Base-by-base conservation (phyloP, 2,888 invertebrate species). In the Branchellion lobata region DNA sequence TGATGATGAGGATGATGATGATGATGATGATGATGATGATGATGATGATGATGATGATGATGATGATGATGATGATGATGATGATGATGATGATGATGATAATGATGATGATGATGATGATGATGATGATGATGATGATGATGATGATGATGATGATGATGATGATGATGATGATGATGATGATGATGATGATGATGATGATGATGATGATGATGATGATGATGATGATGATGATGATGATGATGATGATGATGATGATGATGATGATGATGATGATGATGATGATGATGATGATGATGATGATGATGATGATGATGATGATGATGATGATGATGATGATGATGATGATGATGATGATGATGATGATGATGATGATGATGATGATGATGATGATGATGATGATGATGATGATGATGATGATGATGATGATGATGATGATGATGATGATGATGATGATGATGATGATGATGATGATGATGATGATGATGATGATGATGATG, bases 201-300 rank as follows among this genome's bases (percentile, higher is more conserved):
- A 47, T 47, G 47, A 51, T 74, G 74, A 47, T 74, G 74, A 11
- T 76, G 61, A 14, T 53, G 34, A n/a, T 76, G 76, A 29, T 76
- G 53, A 18, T 76, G 75, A 40, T 53, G 75, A 0, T 27, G 51
- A 1, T 51, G 76, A 29, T 2, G 53, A 53, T 21, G 76, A 53
- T n/a, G 76, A 76, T n/a, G 76, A 76, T n/a, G 76, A 76, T n/a
- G 76, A 76, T 57, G 76, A 76, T 53, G 76, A 53, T 76, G 76
- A 73, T 73, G 73, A 73, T 73, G 76, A 76, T 24, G 76, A 53
- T 51, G 76, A 11, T 24, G 53, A 53, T 24, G 53, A 76, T 61
- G n/a, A 77, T 75, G 29, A 75, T 75, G 29, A 75, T 3, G 51
- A 51, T 75, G 11, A 51, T 3, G n/a, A 18, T 40, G 51, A 47